Evolutionary conservation across 2,113 vertebrate species (phyloP).

Genomic region (Scortum barcoo): DNA sequence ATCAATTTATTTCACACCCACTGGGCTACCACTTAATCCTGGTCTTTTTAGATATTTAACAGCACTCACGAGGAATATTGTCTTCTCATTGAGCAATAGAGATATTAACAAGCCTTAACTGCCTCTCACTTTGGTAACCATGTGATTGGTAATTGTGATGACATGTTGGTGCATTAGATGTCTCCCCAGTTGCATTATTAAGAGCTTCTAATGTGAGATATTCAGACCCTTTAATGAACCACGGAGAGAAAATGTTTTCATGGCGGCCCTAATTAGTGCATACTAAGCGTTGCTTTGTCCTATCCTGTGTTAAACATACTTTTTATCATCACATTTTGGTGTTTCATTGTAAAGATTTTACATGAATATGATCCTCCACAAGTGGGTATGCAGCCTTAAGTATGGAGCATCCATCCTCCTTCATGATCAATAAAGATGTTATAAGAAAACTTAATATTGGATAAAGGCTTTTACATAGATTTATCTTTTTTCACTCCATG

Average conservation of each 20-base stretch:
- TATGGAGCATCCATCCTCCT: too few species aligned
- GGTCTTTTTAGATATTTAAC: slow-evolving; percentile 2
- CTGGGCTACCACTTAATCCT: not conserved
- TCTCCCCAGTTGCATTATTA: slow-evolving; percentile 55
- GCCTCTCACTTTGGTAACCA: slow-evolving; percentile 41
- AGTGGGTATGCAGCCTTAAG: too few species aligned
- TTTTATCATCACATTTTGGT: too few species aligned
- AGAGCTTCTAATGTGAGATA: slow-evolving; percentile 17
- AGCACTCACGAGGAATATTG: not conserved
- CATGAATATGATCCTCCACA: too few species aligned
- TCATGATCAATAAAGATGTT: too few species aligned
- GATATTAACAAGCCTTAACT: slow-evolving; percentile 50
- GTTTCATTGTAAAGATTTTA: too few species aligned
- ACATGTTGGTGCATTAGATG: slow-evolving; percentile 35
- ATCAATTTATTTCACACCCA: not conserved
- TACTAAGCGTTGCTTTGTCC: not conserved
- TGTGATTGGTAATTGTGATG: slow-evolving; percentile 43
- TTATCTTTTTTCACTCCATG: too few species aligned
- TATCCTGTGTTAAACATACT: not conserved
- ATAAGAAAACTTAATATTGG: too few species aligned
- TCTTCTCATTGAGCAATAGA: not conserved
- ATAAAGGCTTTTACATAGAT: too few species aligned
- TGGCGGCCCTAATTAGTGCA: not conserved
- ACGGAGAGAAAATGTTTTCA: slow-evolving; percentile 24
- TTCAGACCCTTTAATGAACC: slow-evolving; percentile 3